Conservation (phyloP, 2,888 invertebrate genomes). For the Habrosyne pyritoides region DNA sequence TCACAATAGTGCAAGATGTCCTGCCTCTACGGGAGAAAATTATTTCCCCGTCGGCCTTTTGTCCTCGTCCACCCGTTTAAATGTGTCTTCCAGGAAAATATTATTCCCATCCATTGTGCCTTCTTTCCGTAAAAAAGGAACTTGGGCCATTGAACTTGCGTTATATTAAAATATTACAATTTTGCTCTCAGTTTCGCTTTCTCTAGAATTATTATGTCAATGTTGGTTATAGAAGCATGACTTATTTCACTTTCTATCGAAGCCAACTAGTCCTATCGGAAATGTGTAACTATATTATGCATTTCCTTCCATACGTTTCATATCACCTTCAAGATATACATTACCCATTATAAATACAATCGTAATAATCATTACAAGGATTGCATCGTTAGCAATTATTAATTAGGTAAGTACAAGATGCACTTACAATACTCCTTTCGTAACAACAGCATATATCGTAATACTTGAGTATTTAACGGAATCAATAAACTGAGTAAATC, state of each 20-base stretch:
- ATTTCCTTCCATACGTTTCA: not conserved
- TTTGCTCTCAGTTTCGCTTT: constrained; percentile 25
- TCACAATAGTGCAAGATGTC: constrained; percentile 74
- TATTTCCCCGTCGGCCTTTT: constrained; percentile 70
- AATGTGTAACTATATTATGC: not conserved
- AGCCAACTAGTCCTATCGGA: constrained; percentile 12
- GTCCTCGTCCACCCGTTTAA: constrained; percentile 53
- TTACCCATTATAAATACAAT: not conserved
- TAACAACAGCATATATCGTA: not conserved
- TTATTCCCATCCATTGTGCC: constrained; percentile 47
- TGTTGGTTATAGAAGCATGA: constrained; percentile 23
- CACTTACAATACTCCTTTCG: not conserved
- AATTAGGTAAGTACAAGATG: not conserved
- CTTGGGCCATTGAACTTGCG: constrained; percentile 5
- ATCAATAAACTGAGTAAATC: constrained; percentile 37
- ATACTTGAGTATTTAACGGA: constrained; percentile 25
- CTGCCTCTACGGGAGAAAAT: constrained; percentile 66
- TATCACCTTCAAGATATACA: not conserved
- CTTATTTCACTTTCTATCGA: constrained; percentile 23
- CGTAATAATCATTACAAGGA: not conserved
- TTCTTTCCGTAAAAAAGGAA: constrained; percentile 18
- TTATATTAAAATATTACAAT: constrained; percentile 10
- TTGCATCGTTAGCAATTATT: not conserved
- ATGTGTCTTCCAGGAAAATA: constrained; percentile 58
- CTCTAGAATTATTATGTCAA: constrained; percentile 17